Conservation (phyloP, 2,797 vertebrate species). For the Fistularia tabacaria region DNA sequence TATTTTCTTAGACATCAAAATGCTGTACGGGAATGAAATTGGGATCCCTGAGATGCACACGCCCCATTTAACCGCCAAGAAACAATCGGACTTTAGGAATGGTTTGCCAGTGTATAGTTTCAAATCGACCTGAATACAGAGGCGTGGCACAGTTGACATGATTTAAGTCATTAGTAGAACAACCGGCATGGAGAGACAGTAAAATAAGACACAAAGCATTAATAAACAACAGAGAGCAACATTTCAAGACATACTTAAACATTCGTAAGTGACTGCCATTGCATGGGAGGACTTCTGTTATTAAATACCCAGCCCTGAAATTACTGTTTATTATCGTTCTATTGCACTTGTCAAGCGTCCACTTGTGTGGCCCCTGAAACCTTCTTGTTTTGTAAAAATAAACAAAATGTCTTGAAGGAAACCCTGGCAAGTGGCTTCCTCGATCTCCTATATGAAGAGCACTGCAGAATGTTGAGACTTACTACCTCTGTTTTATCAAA, state of each 20-base stretch:
- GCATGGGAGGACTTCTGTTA: constrained; percentile 5
- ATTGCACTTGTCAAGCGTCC: constrained; percentile 40
- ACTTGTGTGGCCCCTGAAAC: constrained; percentile 45
- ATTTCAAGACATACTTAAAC: constrained; percentile 4
- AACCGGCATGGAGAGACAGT: too few species aligned
- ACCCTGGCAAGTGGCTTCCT: constrained; percentile 23
- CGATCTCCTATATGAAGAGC: constrained; percentile 31
- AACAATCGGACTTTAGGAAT: too few species aligned
- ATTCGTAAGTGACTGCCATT: background rate
- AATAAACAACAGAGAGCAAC: background rate
- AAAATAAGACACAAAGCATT: background rate
- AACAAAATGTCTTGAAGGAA: constrained; percentile 39
- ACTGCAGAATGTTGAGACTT: constrained; percentile 5
- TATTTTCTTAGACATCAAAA: too few species aligned
- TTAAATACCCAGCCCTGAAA: constrained; percentile 17
- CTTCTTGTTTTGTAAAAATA: constrained; percentile 44
- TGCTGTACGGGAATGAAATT: too few species aligned
- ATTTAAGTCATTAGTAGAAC: background rate
- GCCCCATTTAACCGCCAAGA: too few species aligned
- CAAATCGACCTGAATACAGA: too few species aligned
- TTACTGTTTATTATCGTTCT: constrained; percentile 45
- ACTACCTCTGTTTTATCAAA: constrained; percentile 4
- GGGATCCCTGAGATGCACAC: too few species aligned
- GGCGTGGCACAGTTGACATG: too few species aligned
- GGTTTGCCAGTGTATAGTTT: too few species aligned